Conservation (phyloP, 2,113 vertebrate genomes). For the Gallinago undulata region DNA sequence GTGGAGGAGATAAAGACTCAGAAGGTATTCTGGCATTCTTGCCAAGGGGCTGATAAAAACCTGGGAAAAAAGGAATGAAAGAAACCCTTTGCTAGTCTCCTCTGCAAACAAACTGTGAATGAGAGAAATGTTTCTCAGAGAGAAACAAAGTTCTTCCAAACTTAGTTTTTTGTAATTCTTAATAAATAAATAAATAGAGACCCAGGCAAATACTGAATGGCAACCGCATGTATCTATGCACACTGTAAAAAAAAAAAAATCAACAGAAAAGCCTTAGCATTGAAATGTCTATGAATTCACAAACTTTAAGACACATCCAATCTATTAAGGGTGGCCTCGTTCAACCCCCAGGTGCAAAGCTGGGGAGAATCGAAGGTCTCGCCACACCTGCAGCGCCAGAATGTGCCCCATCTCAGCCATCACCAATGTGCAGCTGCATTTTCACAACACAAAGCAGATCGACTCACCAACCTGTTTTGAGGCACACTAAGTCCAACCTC, state of each 20-base stretch:
- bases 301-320: background rate
- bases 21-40: background rate
- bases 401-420: rapidly evolving
- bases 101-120: background rate
- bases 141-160: background rate
- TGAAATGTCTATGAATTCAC: background rate
- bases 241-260: background rate
- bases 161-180: background rate
- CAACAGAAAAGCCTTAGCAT: background rate
- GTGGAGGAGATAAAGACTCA: background rate
- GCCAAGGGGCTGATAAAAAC: background rate
- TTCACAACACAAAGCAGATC: background rate
- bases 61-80: background rate
- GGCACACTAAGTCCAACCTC: background rate
- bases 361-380: background rate
- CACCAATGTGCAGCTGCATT: background rate
- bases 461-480: background rate
- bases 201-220: background rate
- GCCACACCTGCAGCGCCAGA: rapidly evolving
- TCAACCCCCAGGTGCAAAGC: background rate
- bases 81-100: background rate
- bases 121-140: background rate
- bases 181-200: background rate
- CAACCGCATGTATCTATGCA: background rate
- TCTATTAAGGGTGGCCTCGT: rapidly evolving